Base-by-base conservation (phyloP, 2,113 vertebrate genomes). In the Steatornis caripensis region DNA sequence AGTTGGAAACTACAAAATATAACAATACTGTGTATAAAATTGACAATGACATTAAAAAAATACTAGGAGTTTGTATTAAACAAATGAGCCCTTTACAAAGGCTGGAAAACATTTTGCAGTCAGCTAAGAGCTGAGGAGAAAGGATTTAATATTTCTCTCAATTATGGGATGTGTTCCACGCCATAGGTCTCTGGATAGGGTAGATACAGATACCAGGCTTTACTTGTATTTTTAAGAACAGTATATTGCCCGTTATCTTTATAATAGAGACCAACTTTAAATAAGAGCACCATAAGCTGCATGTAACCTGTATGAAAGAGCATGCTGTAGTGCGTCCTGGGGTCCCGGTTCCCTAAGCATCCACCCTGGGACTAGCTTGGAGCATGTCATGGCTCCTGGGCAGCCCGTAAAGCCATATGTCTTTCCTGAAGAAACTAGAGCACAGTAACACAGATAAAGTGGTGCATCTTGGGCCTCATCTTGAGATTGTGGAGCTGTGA, bases 231-330 rank as follows among this genome's bases (percentile, higher is more conserved):
- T 84, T 61, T 78, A 64, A 54, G 41, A 71, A 18, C 4, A 69
- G 36, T 43, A 21, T 10, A 5, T 55, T 84, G 15, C 8, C 36
- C 0, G 0, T 29, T 51, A 9, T 29, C 20, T 69, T 77, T 45
- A 15, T n/a, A 48, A 46, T 32, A 32, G 13, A 80, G 32, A 6
- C 15, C 66, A 15, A 26, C 20, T 89, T 69, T 43, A 49, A 8
- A 5, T 23, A 51, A 34, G 19, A 74, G 22, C 34, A 61, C 2
- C 3, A 58, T 41, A 70, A 71, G 21, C 26, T 89, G 43, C 13
- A 12, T 16, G 27, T 34, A 34, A 45, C 51, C 46, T 66, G 21
- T 14, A 32, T 68, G 51, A 51, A 86, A 75, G 46, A 10, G n/a
- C n/a, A 30, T 5, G 7, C 27, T 79, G 46, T 60, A 69, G 2